Evolutionary conservation across 2,888 invertebrate species (phyloP).

Genomic region (Drosophila cracens): DNA sequence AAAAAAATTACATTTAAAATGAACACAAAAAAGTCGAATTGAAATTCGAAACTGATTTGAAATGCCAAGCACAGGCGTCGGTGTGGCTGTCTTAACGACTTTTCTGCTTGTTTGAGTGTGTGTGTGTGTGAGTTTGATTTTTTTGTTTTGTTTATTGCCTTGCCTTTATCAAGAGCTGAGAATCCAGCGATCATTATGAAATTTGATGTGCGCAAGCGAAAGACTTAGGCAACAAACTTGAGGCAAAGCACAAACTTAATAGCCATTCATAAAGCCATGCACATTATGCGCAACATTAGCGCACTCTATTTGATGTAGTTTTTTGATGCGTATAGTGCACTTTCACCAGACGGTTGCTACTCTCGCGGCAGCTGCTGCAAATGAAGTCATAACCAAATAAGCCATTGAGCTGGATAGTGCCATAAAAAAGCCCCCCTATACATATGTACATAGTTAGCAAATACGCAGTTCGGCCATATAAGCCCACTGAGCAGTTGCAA

Average conservation of each 20-base stretch:
- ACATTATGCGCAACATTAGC: conserved; percentile 40
- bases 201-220: conserved; percentile 42
- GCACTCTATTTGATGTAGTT: conserved; percentile 65
- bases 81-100: conserved; percentile 56
- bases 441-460: conserved; percentile 4
- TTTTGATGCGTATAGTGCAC: conserved; percentile 64
- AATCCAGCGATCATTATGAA: conserved; percentile 58
- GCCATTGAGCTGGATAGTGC: conserved; percentile 38
- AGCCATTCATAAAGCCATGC: conserved; percentile 52
- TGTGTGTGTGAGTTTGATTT: conserved; percentile 10
- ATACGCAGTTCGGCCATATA: conserved; percentile 22
- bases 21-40: conserved; percentile 36
- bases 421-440: conserved; percentile 33
- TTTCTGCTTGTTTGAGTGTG: conserved; percentile 19
- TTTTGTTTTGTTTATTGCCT: conserved; percentile 11
- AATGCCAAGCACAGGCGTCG: conserved; percentile 64
- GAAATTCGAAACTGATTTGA: conserved; percentile 68
- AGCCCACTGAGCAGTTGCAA: conserved; percentile 32
- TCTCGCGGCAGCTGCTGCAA: conserved; percentile 30
- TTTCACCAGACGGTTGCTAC: conserved; percentile 59
- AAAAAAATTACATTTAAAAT: conserved; percentile 57
- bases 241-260: conserved; percentile 35
- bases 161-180: conserved; percentile 50
- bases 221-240: conserved; percentile 62
- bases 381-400: conserved; percentile 80